Base-by-base conservation (phyloP, 1,140 invertebrate genomes). In the Ganaspis sp. region DNA sequence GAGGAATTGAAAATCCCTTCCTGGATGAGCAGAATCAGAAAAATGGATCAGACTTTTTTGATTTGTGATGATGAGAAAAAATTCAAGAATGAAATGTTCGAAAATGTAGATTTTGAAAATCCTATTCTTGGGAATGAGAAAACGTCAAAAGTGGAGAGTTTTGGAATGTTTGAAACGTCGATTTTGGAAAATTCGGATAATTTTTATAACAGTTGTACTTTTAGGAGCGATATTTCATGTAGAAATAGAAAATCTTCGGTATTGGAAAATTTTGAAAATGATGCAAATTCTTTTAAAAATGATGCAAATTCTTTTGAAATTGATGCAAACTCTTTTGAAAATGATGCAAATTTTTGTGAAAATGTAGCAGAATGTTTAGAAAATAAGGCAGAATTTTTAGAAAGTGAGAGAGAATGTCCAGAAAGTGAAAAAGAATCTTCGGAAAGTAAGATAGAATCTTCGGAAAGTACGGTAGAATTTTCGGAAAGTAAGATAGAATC, bases 41-140 rank as follows among this genome's bases (percentile, higher is more conserved):
- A 81, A 75, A 75, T 87, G 54, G 83, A 88, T 81, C 73, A 81
- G 72, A 87, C 87, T 9, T 88, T 84, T 69, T 78, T 82, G 69
- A 86, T 87, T 23, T 83, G 72, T 37, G 80, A 87, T 37, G 78
- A 80, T 15, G 12, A 5, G 12, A 29, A n/a, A n/a, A n/a, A 23
- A 15, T 64, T 26, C 4, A 19, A 12, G 3, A 34, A 4, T 34
- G 6, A 64, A n/a, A 1, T 15, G 0, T 29, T 12, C 23, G 26
- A 4, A n/a, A 1, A 26, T 64, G 58, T 29, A 17, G 23, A 34
- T 8, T 34, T n/a, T 29, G 58, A 26, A 34, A 29, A 26, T n/a
- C 5, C 9, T 29, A n/a, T 34, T 29, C 45, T 49, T 15, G n/a
- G 5, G 4, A n/a, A 49, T 49, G 17, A 49, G n/a, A 5, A n/a